A percentile compares a stretch with the other conserved stretches of the same genome.
Evolutionary conservation across 1,140 invertebrate genomes (phyloP).

Genomic region (Lamellibrachia luymesi): DNA sequence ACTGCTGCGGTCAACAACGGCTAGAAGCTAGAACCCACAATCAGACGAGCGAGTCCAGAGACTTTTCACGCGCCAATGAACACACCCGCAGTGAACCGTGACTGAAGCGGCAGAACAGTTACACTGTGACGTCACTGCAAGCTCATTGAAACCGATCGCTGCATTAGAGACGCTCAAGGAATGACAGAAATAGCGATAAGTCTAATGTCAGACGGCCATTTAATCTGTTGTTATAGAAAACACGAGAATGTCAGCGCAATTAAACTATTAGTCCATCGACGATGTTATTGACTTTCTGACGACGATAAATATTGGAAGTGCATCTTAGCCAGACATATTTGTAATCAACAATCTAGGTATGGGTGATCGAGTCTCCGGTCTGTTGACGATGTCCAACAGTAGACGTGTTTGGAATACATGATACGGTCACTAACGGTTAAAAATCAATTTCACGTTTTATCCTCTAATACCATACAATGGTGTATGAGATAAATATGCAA

Average conservation of each 20-base stretch:
- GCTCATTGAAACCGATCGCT: background rate
- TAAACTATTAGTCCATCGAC: background rate
- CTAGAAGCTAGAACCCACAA: background rate
- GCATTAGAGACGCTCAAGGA: background rate
- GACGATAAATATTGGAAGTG: background rate
- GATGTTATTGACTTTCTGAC: background rate
- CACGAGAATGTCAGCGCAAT: background rate
- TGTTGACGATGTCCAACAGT: background rate
- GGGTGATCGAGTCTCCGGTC: background rate
- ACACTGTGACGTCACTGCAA: background rate
- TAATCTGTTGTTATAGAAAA: background rate
- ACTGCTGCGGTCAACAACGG: background rate
- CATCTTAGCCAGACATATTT: background rate
- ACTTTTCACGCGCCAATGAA: background rate
- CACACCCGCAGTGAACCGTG: background rate
- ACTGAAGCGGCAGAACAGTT: background rate
- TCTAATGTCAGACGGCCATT: background rate
- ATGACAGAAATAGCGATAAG: background rate
- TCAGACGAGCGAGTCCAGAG: background rate
- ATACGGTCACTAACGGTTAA: background rate
- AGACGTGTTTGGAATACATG: background rate
- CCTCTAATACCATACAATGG: no score
- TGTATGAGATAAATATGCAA: no score
- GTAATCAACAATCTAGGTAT: background rate
- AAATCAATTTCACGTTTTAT: no score